A percentile compares a stretch with the other conserved stretches of the same genome.
These are phyloP conservation scores for Gymnocheta viridis DNA, from an alignment of 2,888 invertebrate genomes.

Conservation along the genomic window DNA sequence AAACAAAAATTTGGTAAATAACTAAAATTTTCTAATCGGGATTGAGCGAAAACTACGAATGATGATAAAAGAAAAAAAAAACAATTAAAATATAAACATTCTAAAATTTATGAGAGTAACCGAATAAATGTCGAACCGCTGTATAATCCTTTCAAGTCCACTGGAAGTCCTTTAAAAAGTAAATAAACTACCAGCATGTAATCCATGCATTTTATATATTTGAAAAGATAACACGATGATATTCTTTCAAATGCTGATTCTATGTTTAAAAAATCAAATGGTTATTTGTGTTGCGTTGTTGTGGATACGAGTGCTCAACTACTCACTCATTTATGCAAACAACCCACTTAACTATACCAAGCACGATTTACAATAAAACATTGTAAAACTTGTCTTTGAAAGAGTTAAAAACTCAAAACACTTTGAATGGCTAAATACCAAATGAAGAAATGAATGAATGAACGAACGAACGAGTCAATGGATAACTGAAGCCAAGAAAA, in stretches of 20 bases:
- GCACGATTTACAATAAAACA: slow-evolving; percentile 77
- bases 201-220: no score
- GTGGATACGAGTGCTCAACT: slow-evolving; percentile 57
- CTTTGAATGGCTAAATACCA: slow-evolving; percentile 39
- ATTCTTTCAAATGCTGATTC: slow-evolving; percentile 10
- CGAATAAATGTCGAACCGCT: no score
- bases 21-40: no score
- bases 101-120: not conserved
- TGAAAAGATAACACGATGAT: not conserved
- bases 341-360: slow-evolving; percentile 72
- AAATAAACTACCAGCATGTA: no score
- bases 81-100: no score
- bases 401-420: slow-evolving; percentile 7
- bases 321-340: slow-evolving; percentile 61
- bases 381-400: slow-evolving; percentile 69
- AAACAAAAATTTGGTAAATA: no score
- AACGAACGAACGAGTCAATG: slow-evolving; percentile 34
- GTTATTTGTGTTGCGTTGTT: not conserved
- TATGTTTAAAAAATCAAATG: slow-evolving; percentile 14
- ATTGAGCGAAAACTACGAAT: no score
- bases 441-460: slow-evolving; percentile 33
- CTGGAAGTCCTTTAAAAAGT: no score
- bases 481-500: slow-evolving; percentile 30
- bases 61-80: no score
- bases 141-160: no score